Percentiles rank a stretch among this genome's conserved stretches.
Evolutionary conservation across 2,113 vertebrate species (phyloP).

Genomic region (Hylia prasina): DNA sequence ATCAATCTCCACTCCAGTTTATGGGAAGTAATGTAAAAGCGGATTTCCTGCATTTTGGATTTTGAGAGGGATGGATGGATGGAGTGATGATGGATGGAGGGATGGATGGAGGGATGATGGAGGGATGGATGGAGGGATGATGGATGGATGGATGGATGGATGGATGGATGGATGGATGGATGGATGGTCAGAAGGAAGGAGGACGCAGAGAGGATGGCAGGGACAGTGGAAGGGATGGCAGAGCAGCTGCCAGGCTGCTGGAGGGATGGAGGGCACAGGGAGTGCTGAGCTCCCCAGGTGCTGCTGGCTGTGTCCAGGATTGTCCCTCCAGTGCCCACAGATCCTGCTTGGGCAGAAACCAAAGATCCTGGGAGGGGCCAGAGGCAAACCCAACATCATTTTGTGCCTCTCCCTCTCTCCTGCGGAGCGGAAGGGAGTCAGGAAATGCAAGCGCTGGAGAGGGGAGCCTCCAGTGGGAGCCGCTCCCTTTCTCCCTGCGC

Average conservation of each 20-base stretch:
- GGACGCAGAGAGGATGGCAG: not conserved
- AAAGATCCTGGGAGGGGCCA: not conserved
- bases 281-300: not conserved
- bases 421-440: not conserved
- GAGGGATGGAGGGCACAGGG: not conserved
- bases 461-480: not conserved
- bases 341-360: not conserved
- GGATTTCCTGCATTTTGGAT: too few relatives aligned
- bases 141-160: not conserved
- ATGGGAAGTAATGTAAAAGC: too few relatives aligned
- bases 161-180: not conserved
- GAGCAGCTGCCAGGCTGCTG: rapidly evolving
- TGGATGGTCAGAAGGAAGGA: rapidly evolving
- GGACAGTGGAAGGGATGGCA: not conserved
- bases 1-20: not conserved
- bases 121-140: not conserved
- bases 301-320: not conserved
- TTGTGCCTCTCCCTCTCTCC: not conserved
- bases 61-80: not conserved
- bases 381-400: not conserved
- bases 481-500: rapidly evolving
- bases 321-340: not conserved
- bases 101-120: not conserved
- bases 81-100: not conserved
- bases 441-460: not conserved